Conservation (phyloP, 2,888 invertebrate species). For the Machimus atricapillus region DNA sequence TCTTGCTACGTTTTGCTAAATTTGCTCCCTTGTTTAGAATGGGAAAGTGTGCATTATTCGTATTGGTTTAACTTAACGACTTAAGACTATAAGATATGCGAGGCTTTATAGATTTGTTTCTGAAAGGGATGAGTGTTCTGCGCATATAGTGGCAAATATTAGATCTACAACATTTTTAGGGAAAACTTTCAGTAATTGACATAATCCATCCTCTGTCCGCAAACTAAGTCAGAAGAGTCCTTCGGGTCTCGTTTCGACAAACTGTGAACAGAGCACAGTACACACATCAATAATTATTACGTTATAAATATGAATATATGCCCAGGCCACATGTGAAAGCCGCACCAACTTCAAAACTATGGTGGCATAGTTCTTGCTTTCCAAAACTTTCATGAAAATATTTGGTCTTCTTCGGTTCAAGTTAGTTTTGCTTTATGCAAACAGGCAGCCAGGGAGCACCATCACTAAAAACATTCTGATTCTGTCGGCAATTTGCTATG, state of each 20-base stretch:
- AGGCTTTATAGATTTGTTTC: not conserved
- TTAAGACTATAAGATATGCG: not conserved
- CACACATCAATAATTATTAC: not conserved
- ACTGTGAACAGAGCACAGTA: not conserved
- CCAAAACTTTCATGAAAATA: not conserved
- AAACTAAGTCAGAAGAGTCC: not conserved
- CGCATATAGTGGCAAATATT: not conserved
- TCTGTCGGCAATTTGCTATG: not conserved
- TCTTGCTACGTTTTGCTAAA: not conserved
- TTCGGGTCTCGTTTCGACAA: not conserved
- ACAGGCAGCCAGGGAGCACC: not conserved
- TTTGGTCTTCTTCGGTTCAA: not conserved
- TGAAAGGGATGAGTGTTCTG: not conserved
- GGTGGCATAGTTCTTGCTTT: not conserved
- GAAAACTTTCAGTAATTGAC: not conserved
- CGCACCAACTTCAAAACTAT: not conserved
- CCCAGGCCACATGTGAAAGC: not conserved
- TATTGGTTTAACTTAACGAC: not conserved
- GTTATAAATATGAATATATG: not conserved
- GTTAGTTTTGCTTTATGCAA: not conserved
- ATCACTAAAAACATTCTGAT: not conserved
- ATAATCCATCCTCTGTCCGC: not conserved
- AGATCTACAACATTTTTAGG: not conserved
- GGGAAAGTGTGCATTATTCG: not conserved
- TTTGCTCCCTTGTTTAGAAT: not conserved